Conservation (phyloP, 2,888 invertebrate genomes). For the Ennomos fuscantarius region DNA sequence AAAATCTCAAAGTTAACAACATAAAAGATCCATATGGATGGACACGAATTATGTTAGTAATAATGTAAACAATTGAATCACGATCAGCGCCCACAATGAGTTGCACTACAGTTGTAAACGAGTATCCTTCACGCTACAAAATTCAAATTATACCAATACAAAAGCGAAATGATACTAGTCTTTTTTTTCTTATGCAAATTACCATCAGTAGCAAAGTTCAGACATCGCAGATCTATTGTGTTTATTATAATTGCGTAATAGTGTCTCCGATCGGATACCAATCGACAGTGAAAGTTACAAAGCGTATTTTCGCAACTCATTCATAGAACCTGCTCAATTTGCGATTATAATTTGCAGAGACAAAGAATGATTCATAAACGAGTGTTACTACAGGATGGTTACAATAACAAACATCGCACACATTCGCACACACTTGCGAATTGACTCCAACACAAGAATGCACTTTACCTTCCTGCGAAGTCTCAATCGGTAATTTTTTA, state of each 20-base stretch:
- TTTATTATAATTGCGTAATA: conserved; percentile 19
- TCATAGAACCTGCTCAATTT: conserved; percentile 41
- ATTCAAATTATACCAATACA: conserved; percentile 7
- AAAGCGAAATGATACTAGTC: conserved; percentile 7
- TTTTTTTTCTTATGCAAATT: conserved; percentile 10
- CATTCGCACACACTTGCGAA: conserved; percentile 79
- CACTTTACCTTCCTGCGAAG: conserved; percentile 74
- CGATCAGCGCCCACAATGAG: conserved; percentile 40
- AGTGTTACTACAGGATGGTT: conserved; percentile 50
- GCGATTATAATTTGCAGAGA: conserved; percentile 49
- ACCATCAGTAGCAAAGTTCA: conserved; percentile 9
- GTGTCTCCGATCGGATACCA: conserved; percentile 19
- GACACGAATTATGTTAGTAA: conserved; percentile 57
- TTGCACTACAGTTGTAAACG: conserved; percentile 29
- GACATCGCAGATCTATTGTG: conserved; percentile 18
- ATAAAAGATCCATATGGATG: conserved; percentile 59
- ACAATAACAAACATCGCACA: conserved; percentile 57
- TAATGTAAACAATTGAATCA: conserved; percentile 73
- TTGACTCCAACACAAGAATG: conserved; percentile 80
- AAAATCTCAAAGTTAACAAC: conserved; percentile 45
- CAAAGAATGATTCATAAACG: conserved; percentile 56
- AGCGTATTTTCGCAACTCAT: conserved; percentile 33
- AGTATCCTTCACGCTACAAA: conserved; percentile 18
- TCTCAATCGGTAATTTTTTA: conserved; percentile 79
- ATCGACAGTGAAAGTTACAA: conserved; percentile 29